Percentiles rank a stretch among this genome's conserved stretches.
Evolutionary conservation across 2,797 vertebrate genomes (phyloP).

Genomic region (Picus viridis): DNA sequence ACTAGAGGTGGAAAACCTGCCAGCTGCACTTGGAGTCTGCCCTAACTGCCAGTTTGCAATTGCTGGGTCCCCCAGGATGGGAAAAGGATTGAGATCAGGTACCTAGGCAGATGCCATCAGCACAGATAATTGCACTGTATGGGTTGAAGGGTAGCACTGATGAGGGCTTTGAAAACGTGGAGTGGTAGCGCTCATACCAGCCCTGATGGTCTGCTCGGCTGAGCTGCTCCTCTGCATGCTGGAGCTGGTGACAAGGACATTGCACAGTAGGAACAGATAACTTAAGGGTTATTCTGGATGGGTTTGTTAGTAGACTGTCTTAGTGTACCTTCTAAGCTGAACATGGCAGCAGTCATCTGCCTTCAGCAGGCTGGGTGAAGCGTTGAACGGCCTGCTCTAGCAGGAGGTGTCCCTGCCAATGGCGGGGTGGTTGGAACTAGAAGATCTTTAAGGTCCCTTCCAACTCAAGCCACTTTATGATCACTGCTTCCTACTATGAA

Average conservation of each 20-base stretch:
- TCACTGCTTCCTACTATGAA: not conserved
- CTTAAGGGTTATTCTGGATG: not conserved
- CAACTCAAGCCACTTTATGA: too few relatives aligned
- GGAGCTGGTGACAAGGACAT: not conserved
- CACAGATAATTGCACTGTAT: not conserved
- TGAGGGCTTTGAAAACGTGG: not conserved
- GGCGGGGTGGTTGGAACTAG: too few relatives aligned
- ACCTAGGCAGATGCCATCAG: not conserved
- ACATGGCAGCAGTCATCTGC: not conserved
- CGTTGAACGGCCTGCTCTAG: too few relatives aligned
- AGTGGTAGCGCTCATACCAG: rapidly evolving
- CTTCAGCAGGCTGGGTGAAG: too few relatives aligned
- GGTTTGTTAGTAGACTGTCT: not conserved
- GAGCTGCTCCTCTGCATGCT: not conserved
- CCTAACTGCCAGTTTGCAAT: not conserved
- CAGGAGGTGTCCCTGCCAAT: too few relatives aligned
- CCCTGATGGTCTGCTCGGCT: not conserved
- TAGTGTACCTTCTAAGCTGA: not conserved
- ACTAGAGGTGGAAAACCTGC: slow-evolving; percentile 34
- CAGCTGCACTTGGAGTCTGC: not conserved
- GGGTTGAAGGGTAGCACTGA: not conserved
- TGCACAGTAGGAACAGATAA: not conserved
- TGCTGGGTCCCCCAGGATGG: not conserved
- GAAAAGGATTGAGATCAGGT: not conserved
- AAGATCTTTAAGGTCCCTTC: too few relatives aligned